Evolutionary conservation across 2,797 vertebrate species (phyloP), one percentile per base, ranked within the genome.

Genomic region (Micropoecilia bifurca): DNA sequence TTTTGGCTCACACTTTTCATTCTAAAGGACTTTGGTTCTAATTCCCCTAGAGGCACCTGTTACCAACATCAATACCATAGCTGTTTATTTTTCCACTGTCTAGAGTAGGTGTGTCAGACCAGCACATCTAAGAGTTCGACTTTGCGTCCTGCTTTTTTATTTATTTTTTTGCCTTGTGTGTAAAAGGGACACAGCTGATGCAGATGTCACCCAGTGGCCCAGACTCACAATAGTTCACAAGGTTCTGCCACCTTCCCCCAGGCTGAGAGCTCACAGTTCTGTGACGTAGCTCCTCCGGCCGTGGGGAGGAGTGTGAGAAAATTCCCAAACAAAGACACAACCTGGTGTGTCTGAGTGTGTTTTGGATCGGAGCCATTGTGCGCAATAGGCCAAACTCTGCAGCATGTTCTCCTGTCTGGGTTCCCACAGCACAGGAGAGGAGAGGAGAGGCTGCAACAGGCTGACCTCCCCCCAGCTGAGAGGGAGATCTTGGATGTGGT

Each of bases 271-370:
- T 83, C 88, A 92, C 84, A 81, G 71, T 84, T 84, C 80, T 39
- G 77, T 89, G 86, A 86, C 79, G 78, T 78, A 74, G 78, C 79
- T 86, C 85, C 78, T 92, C 39, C 82, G 82, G 86, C 85, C 82
- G 33, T 79, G 68, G 85, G 81, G 82, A 86, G 82, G 82, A 90
- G 90, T 94, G 88, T 94, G 94, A 91, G 90, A 87, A 91, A 79
- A 83, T 57, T 7, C 50, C 20, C 48, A 87, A 90, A 95, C 95
- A 96, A 96, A 95, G 93, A 80, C 81, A 59, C 1, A 41, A 86
- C 83, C 84, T 41, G 41, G 84, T 88, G 84, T 78, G 81, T 90
- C 59, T 90, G 84, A 82, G 84, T 75, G 75, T 78, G 82, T 71
- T 87, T 84, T 85, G 84, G 77, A 82, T 55, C 53, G 68, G 73